Evolutionary conservation across 2,888 invertebrate genomes (phyloP).

Genomic region (Charanyca ferruginea): DNA sequence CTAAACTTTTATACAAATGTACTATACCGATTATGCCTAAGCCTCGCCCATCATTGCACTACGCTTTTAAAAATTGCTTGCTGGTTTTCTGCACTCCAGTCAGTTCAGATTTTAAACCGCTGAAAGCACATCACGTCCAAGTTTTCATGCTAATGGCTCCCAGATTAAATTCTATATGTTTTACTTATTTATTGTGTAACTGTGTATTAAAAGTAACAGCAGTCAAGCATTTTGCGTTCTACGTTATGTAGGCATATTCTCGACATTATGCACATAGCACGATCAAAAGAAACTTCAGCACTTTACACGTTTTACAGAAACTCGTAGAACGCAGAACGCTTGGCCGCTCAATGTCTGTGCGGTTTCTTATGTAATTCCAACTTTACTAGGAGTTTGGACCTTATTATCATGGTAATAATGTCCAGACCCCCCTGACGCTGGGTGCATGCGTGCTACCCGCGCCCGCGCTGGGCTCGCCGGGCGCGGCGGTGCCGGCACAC

Average conservation of each 20-base stretch:
- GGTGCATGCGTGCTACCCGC: conserved; percentile 97
- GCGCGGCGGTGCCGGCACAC: conserved; percentile 93
- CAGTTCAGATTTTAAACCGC: conserved; percentile 14
- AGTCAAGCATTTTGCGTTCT: conserved; percentile 40
- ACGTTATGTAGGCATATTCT: neutral
- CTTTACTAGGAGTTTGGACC: conserved; percentile 63
- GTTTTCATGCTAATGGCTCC: neutral
- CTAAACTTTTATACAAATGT: neutral
- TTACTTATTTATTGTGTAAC: neutral
- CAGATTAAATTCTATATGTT: neutral
- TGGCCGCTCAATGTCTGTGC: conserved; percentile 73
- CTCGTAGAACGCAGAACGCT: conserved; percentile 45
- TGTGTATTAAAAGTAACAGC: conserved; percentile 20
- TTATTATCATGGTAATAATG: conserved; percentile 63
- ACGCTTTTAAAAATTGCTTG: conserved; percentile 40
- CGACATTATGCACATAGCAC: conserved; percentile 1
- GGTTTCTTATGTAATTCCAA: conserved; percentile 49
- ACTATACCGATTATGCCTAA: neutral
- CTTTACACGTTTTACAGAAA: conserved; percentile 12
- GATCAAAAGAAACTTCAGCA: conserved; percentile 1
- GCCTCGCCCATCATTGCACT: conserved; percentile 11
- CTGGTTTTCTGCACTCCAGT: conserved; percentile 3
- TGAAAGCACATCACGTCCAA: conserved; percentile 6
- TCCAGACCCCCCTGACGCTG: conserved; percentile 89
- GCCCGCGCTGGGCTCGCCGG: conserved; percentile 97